Evolutionary conservation across 2,113 vertebrate species (phyloP).

Genomic region (Rhadina sibilatrix): DNA sequence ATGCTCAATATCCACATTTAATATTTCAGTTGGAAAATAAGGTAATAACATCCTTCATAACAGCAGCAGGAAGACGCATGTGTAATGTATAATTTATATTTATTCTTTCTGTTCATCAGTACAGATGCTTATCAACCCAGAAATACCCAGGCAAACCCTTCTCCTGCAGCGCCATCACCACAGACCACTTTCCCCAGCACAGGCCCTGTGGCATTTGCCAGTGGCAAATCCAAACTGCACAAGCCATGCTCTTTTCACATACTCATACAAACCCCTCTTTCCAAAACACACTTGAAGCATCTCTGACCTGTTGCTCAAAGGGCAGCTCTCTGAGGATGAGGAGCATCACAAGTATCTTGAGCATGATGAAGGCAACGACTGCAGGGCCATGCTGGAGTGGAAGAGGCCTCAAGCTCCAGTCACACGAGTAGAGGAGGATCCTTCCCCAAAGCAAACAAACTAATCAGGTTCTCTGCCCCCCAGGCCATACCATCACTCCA

Average conservation of each 20-base stretch:
- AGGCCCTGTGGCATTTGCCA: neutral
- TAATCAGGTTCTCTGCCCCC: neutral
- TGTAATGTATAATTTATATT: neutral
- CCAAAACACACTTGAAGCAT: neutral
- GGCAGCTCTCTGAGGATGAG: neutral
- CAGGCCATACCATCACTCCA: neutral
- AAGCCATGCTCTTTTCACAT: neutral
- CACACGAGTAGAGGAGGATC: rapidly evolving
- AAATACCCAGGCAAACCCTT: neutral
- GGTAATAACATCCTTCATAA: neutral
- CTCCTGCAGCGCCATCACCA: neutral
- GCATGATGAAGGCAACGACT: neutral
- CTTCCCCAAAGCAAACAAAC: neutral
- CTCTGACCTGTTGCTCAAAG: neutral
- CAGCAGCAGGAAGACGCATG: neutral
- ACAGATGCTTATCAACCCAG: neutral
- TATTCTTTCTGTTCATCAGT: neutral
- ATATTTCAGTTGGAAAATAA: slow-evolving; percentile 11
- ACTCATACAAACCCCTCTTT: neutral
- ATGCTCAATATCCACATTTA: neutral
- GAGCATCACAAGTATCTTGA: neutral
- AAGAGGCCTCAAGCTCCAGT: neutral
- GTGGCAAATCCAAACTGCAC: neutral
- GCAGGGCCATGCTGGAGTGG: rapidly evolving
- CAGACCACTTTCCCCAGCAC: neutral